phyloP scores from a whole-genome alignment of 1,140 invertebrate genomes.

The Triops cancriformis region DNA sequence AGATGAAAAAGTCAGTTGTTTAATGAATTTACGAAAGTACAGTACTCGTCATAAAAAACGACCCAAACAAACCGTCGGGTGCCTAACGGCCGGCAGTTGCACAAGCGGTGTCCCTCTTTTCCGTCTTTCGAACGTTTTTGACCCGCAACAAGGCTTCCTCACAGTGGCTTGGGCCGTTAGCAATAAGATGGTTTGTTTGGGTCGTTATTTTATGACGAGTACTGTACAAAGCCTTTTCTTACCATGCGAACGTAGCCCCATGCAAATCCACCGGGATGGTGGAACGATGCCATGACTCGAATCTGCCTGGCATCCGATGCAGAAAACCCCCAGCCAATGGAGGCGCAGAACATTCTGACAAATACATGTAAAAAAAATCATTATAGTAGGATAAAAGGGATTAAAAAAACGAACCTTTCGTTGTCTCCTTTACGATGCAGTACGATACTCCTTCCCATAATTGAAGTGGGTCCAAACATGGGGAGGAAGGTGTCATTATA shows the following conservation, averaged over 20 bases:
- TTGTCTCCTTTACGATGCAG: constrained; percentile 32
- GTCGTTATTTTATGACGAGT: not conserved
- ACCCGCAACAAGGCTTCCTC: too few relatives aligned
- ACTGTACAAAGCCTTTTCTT: constrained; percentile 32
- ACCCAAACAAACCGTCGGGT: too few relatives aligned
- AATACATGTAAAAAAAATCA: not conserved
- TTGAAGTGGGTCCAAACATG: constrained; percentile 70
- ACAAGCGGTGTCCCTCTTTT: too few relatives aligned
- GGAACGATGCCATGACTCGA: constrained; percentile 80
- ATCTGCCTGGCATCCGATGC: constrained; percentile 74
- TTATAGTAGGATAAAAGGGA: not conserved
- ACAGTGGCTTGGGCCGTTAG: too few relatives aligned
- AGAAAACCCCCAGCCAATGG: constrained; percentile 73
- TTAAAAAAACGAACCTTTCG: constrained; percentile 14
- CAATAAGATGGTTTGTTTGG: too few relatives aligned
- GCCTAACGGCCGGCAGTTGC: too few relatives aligned
- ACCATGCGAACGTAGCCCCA: constrained; percentile 81
- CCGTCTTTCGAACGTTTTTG: too few relatives aligned
- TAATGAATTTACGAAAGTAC: too few relatives aligned
- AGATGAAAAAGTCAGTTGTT: too few relatives aligned
- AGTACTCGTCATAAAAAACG: too few relatives aligned
- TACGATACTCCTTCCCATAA: constrained; percentile 79
- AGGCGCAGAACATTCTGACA: constrained; percentile 74
- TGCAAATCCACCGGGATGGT: constrained; percentile 75
- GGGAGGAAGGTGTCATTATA: constrained; percentile 78